Evolutionary conservation across 2,797 vertebrate species (phyloP).

Genomic region (Enoplosus armatus): DNA sequence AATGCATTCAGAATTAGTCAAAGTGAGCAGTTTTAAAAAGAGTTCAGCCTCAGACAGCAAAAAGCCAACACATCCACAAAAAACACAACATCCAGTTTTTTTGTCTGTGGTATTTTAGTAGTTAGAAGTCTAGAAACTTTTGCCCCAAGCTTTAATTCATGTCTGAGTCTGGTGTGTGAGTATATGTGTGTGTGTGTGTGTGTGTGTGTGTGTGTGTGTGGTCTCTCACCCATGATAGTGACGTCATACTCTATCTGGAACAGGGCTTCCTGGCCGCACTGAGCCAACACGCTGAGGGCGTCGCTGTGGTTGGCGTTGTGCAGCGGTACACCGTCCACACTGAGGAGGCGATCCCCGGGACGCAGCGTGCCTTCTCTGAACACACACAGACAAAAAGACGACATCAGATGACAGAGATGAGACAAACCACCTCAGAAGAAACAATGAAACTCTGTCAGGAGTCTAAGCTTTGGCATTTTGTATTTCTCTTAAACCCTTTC

Average conservation of each 20-base stretch:
- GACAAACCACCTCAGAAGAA: neutral
- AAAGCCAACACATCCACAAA: conserved; percentile 35
- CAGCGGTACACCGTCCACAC: conserved; percentile 92
- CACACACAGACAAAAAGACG: conserved; percentile 14
- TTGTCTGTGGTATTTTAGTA: conserved; percentile 35
- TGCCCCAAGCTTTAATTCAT: neutral
- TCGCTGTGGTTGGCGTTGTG: conserved; percentile 90
- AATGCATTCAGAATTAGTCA: conserved; percentile 42
- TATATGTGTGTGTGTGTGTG: conserved; percentile 5
- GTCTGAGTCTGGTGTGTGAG: conserved; percentile 2
- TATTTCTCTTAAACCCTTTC: neutral
- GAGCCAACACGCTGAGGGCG: conserved; percentile 89
- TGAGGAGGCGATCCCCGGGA: conserved; percentile 92
- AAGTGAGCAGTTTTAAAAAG: conserved; percentile 22
- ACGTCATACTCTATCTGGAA: conserved; percentile 98
- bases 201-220: conserved; percentile 23
- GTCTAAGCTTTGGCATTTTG: neutral
- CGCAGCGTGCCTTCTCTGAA: conserved; percentile 94
- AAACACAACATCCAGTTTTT: conserved; percentile 13
- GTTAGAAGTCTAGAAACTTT: neutral
- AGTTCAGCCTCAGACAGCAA: conserved; percentile 24
- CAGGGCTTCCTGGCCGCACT: conserved; percentile 94
- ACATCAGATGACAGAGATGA: neutral
- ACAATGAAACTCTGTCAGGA: neutral
- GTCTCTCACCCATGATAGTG: conserved; percentile 91